Base-by-base conservation (phyloP, 2,797 vertebrate species). In the Eupleurogrammus muticus region DNA sequence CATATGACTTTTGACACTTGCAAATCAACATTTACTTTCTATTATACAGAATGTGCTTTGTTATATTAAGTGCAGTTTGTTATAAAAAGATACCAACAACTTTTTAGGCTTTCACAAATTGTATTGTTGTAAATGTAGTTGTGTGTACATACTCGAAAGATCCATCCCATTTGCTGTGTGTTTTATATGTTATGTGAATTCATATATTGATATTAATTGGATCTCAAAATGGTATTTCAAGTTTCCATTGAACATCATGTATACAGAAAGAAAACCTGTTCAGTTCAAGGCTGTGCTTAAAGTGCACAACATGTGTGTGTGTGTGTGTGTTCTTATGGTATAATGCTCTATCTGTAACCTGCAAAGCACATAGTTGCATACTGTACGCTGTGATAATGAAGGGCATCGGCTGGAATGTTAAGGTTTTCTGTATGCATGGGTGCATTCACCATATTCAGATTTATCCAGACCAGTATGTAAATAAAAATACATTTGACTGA, bases 61-160 rank as follows among this genome's bases (percentile, higher is more conserved):
- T 91, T 89, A 88, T 91, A 88, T 89, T 88, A 86, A 88, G 86
- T 92, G 84, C 84, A 80, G 82, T 89, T 91, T 91, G 87, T 87
- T 89, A 88, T 81, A 91, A 79, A 72, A 74, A 74, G 21, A 75
- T 75, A 62, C 71, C 77, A 51, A 78, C 75, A 76, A 70, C 70
- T 87, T 89, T 91, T 83, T 74, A 84, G 85, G 80, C 83, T 88
- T 85, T 88, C 79, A 84, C 70, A 74, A 80, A 82, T 72, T 93
- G 88, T 92, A 90, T 90, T 89, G 92, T 88, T 93, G 92, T 95
- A 93, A 94, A 93, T 94, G 92, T 93, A 93, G 82, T 77, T 66
- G 83, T 87, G 89, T 92, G 89, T 93, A 94, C 85, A 94, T 92
- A 92, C 86, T 93, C 85, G 78, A 75, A 84, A 87, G 63, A 77